Percentiles rank a stretch among this genome's conserved stretches.
Conservation (phyloP, 2,888 invertebrate species). For the Ectemnius lituratus region DNA sequence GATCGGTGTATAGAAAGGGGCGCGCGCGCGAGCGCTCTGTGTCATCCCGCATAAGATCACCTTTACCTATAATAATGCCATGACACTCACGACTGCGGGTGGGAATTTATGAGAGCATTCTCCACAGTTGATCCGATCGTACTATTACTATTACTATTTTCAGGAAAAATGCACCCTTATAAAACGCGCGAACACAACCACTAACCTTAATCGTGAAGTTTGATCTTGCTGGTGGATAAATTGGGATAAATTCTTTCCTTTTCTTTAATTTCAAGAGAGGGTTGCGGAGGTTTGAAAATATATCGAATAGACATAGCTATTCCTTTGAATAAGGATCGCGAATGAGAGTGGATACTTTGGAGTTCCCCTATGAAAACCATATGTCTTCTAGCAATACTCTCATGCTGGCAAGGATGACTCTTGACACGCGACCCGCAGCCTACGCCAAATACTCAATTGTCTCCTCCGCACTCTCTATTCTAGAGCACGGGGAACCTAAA, state of each 20-base stretch:
- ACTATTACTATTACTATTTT: conserved; percentile 30
- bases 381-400: conserved; percentile 61
- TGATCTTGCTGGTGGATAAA: too few relatives aligned
- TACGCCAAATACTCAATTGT: conserved; percentile 61
- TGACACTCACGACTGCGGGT: conserved; percentile 56
- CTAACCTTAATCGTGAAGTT: too few relatives aligned
- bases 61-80: conserved; percentile 47
- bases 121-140: background rate
- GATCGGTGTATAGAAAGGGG: conserved; percentile 26
- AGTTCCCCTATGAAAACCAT: conserved; percentile 68
- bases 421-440: conserved; percentile 73
- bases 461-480: conserved; percentile 22
- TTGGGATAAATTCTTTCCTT: too few relatives aligned
- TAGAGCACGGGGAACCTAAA: conserved; percentile 32
- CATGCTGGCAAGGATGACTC: conserved; percentile 71
- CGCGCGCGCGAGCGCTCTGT: conserved; percentile 25
- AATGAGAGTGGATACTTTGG: conserved; percentile 51
- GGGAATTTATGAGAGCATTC: conserved; percentile 54
- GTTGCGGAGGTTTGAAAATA: too few relatives aligned
- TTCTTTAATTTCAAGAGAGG: too few relatives aligned
- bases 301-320: too few relatives aligned
- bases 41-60: conserved; percentile 66
- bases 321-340: conserved; percentile 28
- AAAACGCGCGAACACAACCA: background rate
- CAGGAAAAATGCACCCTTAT: conserved; percentile 55